Conservation (phyloP, 2,797 vertebrate genomes). For the Triplophysa yarkandensis region DNA sequence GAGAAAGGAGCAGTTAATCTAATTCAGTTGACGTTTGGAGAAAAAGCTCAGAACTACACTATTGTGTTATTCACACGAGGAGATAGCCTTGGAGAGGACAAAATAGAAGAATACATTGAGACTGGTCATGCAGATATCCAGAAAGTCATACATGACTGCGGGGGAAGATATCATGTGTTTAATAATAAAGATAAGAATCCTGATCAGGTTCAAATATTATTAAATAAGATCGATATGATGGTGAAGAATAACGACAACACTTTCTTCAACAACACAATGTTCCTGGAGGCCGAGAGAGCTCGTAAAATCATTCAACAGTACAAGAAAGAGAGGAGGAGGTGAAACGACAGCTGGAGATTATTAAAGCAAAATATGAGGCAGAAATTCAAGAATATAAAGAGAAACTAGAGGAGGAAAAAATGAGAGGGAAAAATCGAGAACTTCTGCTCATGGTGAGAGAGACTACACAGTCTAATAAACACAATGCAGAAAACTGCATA, state of each 20-base stretch:
- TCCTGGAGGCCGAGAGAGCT: not conserved
- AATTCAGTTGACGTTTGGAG: conserved; percentile 10
- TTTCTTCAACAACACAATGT: conserved; percentile 22
- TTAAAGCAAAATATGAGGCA: conserved; percentile 4
- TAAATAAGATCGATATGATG: conserved; percentile 31
- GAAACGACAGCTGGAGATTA: not conserved
- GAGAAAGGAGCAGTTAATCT: conserved; percentile 15
- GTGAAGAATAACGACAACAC: not conserved
- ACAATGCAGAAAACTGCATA: not conserved
- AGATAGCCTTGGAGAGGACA: not conserved
- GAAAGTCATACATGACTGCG: conserved; percentile 20
- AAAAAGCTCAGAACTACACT: conserved; percentile 18
- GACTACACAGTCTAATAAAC: not conserved
- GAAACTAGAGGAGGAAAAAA: not conserved
- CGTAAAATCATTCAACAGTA: not conserved
- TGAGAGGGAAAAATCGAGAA: not conserved
- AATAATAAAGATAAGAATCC: conserved; percentile 19
- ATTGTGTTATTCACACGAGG: conserved; percentile 18
- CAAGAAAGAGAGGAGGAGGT: conserved; percentile 16
- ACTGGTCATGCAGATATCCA: not conserved
- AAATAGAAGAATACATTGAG: not conserved
- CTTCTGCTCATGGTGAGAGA: not conserved
- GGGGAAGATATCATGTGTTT: conserved; percentile 28
- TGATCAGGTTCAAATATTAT: not conserved
- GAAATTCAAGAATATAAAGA: not conserved